phyloP scores from a whole-genome alignment of 2,113 vertebrate genomes.

The Herpetotheres cachinnans region DNA sequence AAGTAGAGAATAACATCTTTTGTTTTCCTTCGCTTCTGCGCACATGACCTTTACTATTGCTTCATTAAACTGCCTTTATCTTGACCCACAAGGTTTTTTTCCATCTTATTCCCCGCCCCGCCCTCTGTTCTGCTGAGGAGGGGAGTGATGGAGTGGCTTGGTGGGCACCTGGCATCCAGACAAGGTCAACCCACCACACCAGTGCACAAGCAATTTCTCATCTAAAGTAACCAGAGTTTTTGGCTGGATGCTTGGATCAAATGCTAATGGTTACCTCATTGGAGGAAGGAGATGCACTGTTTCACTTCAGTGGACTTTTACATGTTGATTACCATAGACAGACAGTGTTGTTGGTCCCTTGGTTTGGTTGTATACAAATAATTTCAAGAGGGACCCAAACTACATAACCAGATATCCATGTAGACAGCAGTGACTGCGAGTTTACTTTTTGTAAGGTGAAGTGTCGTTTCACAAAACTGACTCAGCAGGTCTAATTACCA shows the following conservation, averaged over 20 bases:
- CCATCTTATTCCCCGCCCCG: no score
- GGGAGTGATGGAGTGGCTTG: no score
- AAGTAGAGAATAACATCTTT: no score
- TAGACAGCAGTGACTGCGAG: fast-evolving
- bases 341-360: not conserved
- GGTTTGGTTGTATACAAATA: not conserved
- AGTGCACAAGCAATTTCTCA: not conserved
- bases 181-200: no score
- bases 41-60: no score
- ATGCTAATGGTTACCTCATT: not conserved
- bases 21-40: no score
- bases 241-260: not conserved
- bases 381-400: not conserved
- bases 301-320: not conserved
- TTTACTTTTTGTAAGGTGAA: not conserved
- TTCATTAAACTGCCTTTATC: no score
- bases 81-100: no score
- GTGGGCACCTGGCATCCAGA: no score
- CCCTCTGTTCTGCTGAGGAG: no score
- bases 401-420: not conserved
- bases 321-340: not conserved
- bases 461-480: not conserved
- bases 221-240: not conserved
- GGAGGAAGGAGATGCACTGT: not conserved
- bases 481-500: not conserved